Evolutionary conservation across 2,113 vertebrate genomes (phyloP), one percentile per base, ranked within the genome.

Genomic region (Lepus americanus): DNA sequence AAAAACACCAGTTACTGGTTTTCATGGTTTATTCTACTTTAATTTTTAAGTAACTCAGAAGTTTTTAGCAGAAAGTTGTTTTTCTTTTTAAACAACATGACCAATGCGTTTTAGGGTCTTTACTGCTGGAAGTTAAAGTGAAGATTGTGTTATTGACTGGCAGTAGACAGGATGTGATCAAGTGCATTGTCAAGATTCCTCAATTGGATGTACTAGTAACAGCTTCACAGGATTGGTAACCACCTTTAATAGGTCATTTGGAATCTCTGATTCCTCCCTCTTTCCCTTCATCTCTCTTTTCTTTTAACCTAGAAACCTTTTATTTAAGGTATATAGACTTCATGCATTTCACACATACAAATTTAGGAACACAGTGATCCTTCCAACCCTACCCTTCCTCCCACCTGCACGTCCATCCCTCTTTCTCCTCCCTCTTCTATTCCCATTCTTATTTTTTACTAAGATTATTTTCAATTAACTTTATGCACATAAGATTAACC

Each of bases 211-310:
- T 98, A 93, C 93, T 96, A 73, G 19, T 98, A 97, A 96, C 97
- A 87, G 98, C 97, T n/a, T 98, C 98, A 97, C 97, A 97, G 98
- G 98, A 97, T 76, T 95, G n/a, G 49, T 98, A 90, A 97, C 98
- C 13, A 14, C 98, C 94, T 98, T 98, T 93, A 97, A 95, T 33
- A 98, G 98, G 98, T 98, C 98, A 97, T 94, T 93, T 64, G 87
- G 73, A 95, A 78, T 33, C 49, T 97, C 78, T 53, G 20, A 19
- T 25, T 12, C 1, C 14, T 76, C 11, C 53, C 20, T 14, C 3
- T 74, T 31, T n/a, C 82, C 22, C 29, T 29, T 3, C 14, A 16
- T 44, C 44, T 44, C 44, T 44, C 44, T 44, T 44, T 44, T 44
- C 44, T 44, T 44, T 44, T 44, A 44, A 44, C 44, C 44, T 44